A percentile compares a stretch with the other conserved stretches of the same genome.
These are phyloP conservation scores for Pararge aegeria DNA, from an alignment of 1,140 invertebrate species.

Conservation along the genomic window DNA sequence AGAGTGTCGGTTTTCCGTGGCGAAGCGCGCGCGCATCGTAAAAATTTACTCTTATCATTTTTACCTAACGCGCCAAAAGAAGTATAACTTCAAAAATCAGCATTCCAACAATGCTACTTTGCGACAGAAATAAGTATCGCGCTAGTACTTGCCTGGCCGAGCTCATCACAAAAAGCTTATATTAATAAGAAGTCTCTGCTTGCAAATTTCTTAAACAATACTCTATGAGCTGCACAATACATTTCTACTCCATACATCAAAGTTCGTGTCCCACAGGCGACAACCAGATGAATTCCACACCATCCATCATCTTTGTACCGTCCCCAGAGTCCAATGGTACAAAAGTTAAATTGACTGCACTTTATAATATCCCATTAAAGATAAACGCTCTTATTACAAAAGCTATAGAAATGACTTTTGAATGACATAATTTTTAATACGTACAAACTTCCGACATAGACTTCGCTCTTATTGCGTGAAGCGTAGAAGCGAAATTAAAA, in stretches of 20 bases:
- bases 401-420: background rate
- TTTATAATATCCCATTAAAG: background rate
- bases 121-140: too few relatives aligned
- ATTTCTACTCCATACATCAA: slow-evolving; percentile 19
- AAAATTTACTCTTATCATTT: too few relatives aligned
- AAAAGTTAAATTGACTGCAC: slow-evolving; percentile 30
- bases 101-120: too few relatives aligned
- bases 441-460: too few relatives aligned
- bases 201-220: background rate
- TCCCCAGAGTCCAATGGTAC: slow-evolving; percentile 23
- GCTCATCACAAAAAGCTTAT: too few relatives aligned
- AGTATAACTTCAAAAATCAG: too few relatives aligned
- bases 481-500: slow-evolving; percentile 1
- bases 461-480: background rate
- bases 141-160: too few relatives aligned
- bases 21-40: too few relatives aligned
- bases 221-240: slow-evolving; percentile 13
- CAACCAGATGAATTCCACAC: slow-evolving; percentile 25
- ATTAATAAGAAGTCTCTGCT: too few relatives aligned
- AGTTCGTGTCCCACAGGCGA: slow-evolving; percentile 21
- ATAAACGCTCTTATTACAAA: background rate
- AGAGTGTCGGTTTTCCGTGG: too few relatives aligned
- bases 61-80: too few relatives aligned
- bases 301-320: slow-evolving; percentile 22
- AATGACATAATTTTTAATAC: background rate